These are phyloP conservation scores for Epinephelus coioides DNA, from an alignment of 2,797 vertebrate genomes.

Conservation along the genomic window DNA sequence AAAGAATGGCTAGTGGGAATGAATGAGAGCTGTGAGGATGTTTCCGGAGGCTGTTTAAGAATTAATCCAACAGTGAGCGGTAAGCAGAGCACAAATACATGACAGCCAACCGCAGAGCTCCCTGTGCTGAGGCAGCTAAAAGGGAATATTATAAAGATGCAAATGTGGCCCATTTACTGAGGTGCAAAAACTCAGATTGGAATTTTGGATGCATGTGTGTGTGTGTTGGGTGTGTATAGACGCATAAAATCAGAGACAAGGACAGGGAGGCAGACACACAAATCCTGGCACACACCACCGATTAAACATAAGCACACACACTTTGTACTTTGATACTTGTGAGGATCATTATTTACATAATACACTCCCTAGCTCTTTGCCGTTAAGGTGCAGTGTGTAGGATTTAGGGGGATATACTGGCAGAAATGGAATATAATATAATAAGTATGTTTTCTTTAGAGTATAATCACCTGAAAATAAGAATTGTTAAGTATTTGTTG, in stretches of 20 bases:
- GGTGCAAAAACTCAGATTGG: conserved; percentile 21
- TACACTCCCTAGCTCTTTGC: background rate
- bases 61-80: conserved; percentile 49
- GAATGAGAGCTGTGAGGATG: conserved; percentile 44
- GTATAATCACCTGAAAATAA: too few species aligned
- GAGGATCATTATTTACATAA: background rate
- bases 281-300: background rate
- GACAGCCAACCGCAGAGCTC: conserved; percentile 20
- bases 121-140: conserved; percentile 54
- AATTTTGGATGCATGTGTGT: conserved; percentile 16
- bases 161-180: conserved; percentile 72
- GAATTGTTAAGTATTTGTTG: too few species aligned
- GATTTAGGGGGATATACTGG: too few species aligned
- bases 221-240: background rate
- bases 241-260: background rate
- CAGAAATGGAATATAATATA: too few species aligned
- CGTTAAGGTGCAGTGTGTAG: too few species aligned
- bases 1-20: conserved; percentile 38
- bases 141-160: conserved; percentile 67
- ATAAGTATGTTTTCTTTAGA: too few species aligned
- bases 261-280: background rate
- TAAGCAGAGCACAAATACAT: conserved; percentile 44
- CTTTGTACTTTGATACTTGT: background rate
- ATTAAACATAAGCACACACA: background rate
- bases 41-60: conserved; percentile 55